These are phyloP conservation scores for Melanocharis versteri DNA, from an alignment of 2,113 vertebrate species.

Conservation along the genomic window DNA sequence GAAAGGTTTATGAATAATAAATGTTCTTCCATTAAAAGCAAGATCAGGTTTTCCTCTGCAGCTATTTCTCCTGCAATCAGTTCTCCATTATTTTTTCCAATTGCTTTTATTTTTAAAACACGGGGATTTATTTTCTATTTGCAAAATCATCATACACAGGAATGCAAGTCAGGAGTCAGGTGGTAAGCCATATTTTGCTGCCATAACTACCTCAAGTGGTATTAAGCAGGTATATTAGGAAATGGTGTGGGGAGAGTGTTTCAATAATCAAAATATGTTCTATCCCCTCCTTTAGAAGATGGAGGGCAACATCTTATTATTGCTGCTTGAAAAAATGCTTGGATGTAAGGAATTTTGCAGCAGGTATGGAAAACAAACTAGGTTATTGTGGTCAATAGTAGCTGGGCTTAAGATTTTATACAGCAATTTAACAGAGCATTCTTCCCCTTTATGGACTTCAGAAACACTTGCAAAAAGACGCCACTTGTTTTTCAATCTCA, in stretches of 20 bases:
- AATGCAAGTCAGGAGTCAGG: neutral
- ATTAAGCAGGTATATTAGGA: neutral
- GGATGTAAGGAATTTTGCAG: neutral
- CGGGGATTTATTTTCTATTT: neutral
- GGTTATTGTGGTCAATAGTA: neutral
- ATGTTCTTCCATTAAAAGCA: neutral
- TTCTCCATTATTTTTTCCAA: neutral
- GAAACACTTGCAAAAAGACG: neutral
- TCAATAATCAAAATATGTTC: neutral
- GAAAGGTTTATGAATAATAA: slow-evolving; percentile 50
- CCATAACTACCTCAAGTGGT: neutral
- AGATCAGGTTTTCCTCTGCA: slow-evolving; percentile 16
- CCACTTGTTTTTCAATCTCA: neutral
- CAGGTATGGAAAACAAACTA: neutral
- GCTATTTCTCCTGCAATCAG: neutral
- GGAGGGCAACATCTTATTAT: neutral
- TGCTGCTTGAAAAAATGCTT: neutral
- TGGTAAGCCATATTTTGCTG: neutral
- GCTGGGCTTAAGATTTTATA: neutral
- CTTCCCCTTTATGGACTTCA: neutral
- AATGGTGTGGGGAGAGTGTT: neutral
- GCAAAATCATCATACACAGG: neutral
- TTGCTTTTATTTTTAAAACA: slow-evolving; percentile 6
- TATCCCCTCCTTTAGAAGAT: neutral
- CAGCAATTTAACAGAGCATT: neutral